phyloP scores from a whole-genome alignment of 2,797 vertebrate species.

The Characodon lateralis region DNA sequence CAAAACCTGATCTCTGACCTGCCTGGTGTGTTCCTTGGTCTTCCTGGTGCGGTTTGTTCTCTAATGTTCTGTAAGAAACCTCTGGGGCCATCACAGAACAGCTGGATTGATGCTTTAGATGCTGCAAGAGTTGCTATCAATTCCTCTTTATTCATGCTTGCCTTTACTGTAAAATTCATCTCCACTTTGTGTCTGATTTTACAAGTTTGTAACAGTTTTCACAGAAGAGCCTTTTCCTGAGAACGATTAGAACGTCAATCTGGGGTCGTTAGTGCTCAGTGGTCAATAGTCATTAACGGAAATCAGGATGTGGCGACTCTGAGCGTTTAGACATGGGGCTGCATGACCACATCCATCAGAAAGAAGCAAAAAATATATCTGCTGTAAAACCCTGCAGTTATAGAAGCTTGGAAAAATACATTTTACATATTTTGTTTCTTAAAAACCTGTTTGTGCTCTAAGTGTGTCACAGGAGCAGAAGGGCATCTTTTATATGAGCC shows the following conservation, averaged over 20 bases:
- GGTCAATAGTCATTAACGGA: constrained; percentile 71
- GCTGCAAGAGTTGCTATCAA: neutral
- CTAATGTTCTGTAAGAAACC: neutral
- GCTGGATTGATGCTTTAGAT: neutral
- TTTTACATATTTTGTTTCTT: neutral
- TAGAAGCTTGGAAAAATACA: neutral
- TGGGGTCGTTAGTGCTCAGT: constrained; percentile 45
- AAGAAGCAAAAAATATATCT: constrained; percentile 8
- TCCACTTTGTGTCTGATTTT: constrained; percentile 18
- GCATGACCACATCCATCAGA: constrained; percentile 45
- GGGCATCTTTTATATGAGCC: constrained; percentile 27
- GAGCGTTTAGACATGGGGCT: constrained; percentile 21
- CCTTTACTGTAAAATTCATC: constrained; percentile 8
- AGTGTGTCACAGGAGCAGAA: constrained; percentile 13
- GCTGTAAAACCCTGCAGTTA: neutral
- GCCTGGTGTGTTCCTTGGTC: too few species aligned
- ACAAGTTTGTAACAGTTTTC: constrained; percentile 18
- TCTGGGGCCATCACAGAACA: neutral
- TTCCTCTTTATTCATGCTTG: neutral
- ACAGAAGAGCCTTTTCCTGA: constrained; percentile 19
- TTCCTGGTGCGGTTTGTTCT: too few species aligned
- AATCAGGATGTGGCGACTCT: constrained; percentile 24
- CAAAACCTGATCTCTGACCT: too few species aligned
- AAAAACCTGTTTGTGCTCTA: neutral
- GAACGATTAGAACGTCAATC: constrained; percentile 42